Percentiles rank a stretch among this genome's conserved stretches.
Conservation (phyloP, 2,113 vertebrate genomes). For the Pangasianodon gigas region DNA sequence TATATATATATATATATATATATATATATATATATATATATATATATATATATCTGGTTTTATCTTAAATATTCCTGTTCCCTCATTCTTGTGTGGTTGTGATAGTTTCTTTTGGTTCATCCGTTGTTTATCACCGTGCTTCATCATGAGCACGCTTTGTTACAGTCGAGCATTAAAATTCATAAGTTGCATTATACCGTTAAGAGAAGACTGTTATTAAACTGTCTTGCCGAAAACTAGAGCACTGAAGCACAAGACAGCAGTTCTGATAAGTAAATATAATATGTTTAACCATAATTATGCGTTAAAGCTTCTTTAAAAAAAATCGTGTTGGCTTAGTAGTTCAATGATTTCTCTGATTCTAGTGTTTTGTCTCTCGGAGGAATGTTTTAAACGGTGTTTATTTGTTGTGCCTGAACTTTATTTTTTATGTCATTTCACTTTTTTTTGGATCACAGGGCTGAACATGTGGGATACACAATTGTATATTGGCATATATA, state of each 20-base stretch:
- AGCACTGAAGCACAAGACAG: constrained; percentile 46
- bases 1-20: neutral
- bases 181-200: constrained; percentile 17
- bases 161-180: constrained; percentile 30
- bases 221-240: constrained; percentile 22
- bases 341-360: constrained; percentile 37
- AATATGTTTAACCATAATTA: constrained; percentile 40
- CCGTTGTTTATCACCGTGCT: constrained; percentile 3
- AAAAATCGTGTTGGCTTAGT: constrained; percentile 28
- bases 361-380: constrained; percentile 20
- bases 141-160: constrained; percentile 17
- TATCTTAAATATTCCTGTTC: constrained; percentile 8
- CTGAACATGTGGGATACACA: constrained; percentile 46
- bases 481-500: constrained; percentile 22
- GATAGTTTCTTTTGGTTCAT: constrained; percentile 5
- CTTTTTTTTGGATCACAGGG: constrained; percentile 43
- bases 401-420: constrained; percentile 56
- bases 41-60: constrained; percentile 24
- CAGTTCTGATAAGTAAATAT: constrained; percentile 27
- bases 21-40: neutral
- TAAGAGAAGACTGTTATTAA: constrained; percentile 40
- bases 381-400: constrained; percentile 43
- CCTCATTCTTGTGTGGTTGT: constrained; percentile 11
- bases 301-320: constrained; percentile 6
- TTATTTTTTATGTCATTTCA: constrained; percentile 55